Percentiles rank a stretch among this genome's conserved stretches.
Conservation (phyloP, 2,113 vertebrate genomes). For the Dipodomys stephensi region DNA sequence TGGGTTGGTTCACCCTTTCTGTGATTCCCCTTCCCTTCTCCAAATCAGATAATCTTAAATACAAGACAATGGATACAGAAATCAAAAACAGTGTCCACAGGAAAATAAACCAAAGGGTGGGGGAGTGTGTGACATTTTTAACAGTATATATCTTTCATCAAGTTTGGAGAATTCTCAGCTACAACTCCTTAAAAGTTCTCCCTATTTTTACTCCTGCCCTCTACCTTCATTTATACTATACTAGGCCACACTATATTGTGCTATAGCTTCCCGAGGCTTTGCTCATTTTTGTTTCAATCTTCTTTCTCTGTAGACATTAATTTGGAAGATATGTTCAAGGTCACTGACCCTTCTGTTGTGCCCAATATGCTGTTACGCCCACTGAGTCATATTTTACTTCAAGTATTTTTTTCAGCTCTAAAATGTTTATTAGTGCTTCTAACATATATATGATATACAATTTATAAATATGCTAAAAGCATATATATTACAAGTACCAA, state of each 20-base stretch:
- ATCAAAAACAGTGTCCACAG: too few species aligned
- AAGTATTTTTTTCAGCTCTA: constrained; percentile 12
- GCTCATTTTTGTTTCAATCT: constrained; percentile 6
- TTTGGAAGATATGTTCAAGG: background rate
- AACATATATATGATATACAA: too few species aligned
- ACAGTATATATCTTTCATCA: background rate
- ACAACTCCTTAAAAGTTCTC: background rate
- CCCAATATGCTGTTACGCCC: background rate
- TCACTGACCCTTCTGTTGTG: background rate
- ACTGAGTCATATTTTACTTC: background rate
- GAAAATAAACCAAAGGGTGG: too few species aligned
- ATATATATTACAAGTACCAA: too few species aligned
- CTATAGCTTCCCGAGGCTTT: background rate
- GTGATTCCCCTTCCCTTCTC: too few species aligned
- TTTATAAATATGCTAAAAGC: too few species aligned
- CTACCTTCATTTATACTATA: background rate
- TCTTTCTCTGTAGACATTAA: background rate
- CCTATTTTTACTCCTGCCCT: background rate
- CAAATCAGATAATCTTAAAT: too few species aligned
- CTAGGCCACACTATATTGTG: background rate
- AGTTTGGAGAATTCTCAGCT: background rate
- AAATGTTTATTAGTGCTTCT: background rate
- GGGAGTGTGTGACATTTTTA: background rate
- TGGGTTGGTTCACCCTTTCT: too few species aligned
- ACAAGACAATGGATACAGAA: too few species aligned